Percentiles rank a stretch among this genome's conserved stretches.
These are phyloP conservation scores for Nannoperca australis DNA, from an alignment of 2,797 vertebrate genomes.

Conservation along the genomic window DNA sequence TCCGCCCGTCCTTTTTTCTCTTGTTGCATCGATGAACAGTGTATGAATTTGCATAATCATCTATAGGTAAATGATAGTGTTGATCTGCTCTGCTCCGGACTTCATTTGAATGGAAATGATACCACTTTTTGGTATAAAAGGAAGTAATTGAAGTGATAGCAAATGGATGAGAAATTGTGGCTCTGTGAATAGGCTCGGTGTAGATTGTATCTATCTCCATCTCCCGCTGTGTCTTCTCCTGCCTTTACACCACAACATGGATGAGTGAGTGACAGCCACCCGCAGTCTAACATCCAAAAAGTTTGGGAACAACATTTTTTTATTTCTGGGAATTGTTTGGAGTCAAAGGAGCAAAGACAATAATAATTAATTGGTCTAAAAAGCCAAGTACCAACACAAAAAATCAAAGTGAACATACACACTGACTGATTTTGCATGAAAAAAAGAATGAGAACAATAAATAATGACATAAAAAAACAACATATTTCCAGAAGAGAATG, in stretches of 20 bases:
- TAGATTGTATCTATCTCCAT: conserved; percentile 33
- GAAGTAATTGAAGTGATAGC: conserved; percentile 60
- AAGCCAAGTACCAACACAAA: conserved; percentile 89
- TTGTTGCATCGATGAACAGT: conserved; percentile 64
- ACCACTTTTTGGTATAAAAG: conserved; percentile 62
- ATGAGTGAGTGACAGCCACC: conserved; percentile 60
- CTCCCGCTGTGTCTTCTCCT: conserved; percentile 13
- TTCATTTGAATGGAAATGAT: conserved; percentile 79
- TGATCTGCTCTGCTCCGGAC: conserved; percentile 47
- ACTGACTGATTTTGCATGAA: conserved; percentile 73
- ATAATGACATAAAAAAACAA: conserved; percentile 78
- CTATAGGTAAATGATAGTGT: conserved; percentile 72
- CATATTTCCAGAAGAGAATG: conserved; percentile 62
- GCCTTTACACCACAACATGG: conserved; percentile 20
- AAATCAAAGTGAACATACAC: conserved; percentile 80
- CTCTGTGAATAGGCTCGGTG: conserved; percentile 26
- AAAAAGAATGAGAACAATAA: conserved; percentile 80
- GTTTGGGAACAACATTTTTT: conserved; percentile 95
- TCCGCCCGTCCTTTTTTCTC: conserved; percentile 39
- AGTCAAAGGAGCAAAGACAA: conserved; percentile 91
- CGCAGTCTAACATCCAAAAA: conserved; percentile 64
- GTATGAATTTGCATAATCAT: conserved; percentile 77
- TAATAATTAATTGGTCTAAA: conserved; percentile 82
- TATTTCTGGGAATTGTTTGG: conserved; percentile 97
- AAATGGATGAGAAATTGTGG: conserved; percentile 50